Conservation (phyloP, 2,113 vertebrate species). For the Sorex fumeus region DNA sequence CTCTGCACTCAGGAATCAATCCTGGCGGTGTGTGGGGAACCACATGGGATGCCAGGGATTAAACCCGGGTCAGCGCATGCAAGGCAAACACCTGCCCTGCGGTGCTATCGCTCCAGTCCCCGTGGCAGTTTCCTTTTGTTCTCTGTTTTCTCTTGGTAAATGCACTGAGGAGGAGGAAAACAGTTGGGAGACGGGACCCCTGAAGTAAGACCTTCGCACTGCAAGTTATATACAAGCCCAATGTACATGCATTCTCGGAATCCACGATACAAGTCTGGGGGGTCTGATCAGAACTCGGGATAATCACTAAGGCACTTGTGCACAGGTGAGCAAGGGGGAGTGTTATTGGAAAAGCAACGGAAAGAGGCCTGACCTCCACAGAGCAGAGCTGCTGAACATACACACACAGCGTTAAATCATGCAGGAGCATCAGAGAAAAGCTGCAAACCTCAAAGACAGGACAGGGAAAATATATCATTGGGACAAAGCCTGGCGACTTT, state of each 20-base stretch:
- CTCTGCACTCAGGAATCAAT: too few relatives aligned
- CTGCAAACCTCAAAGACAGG: background rate
- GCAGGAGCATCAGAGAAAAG: background rate
- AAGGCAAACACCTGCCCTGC: too few relatives aligned
- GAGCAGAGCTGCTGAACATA: background rate
- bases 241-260: too few relatives aligned
- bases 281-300: too few relatives aligned
- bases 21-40: too few relatives aligned
- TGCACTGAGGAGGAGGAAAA: background rate
- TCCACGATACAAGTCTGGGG: too few relatives aligned
- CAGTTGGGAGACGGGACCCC: background rate
- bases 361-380: background rate
- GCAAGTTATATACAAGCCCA: background rate
- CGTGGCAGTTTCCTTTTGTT: too few relatives aligned
- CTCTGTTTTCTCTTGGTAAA: background rate
- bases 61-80: too few relatives aligned
- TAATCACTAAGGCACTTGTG: slow-evolving; percentile 4
- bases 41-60: too few relatives aligned
- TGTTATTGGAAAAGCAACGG: background rate
- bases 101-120: too few relatives aligned
- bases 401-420: background rate
- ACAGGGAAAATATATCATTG: background rate
- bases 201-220: background rate
- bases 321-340: background rate
- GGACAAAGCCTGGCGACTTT: background rate